Percentiles rank a stretch among this genome's conserved stretches.
Conservation (phyloP, 1,140 invertebrate species). For the Lethrus apterus region DNA sequence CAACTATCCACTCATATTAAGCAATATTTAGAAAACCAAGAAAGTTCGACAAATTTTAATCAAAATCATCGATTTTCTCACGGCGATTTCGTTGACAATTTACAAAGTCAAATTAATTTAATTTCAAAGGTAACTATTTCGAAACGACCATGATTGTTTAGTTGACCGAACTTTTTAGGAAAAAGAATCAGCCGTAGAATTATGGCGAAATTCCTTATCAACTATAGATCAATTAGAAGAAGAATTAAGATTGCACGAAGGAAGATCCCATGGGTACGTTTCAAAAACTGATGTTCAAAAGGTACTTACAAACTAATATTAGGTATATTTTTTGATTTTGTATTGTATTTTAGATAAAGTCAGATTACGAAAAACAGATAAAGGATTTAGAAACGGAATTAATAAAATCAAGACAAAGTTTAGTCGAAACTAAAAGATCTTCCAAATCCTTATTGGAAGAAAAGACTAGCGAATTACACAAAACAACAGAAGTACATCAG, state of each 20-base stretch:
- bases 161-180: constrained; percentile 21
- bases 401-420: constrained; percentile 19
- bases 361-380: constrained; percentile 30
- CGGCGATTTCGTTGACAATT: constrained; percentile 28
- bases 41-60: constrained; percentile 6
- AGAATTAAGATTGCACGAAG: constrained; percentile 30
- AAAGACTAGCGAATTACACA: constrained; percentile 26
- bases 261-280: constrained; percentile 26
- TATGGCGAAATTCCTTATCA: constrained; percentile 33
- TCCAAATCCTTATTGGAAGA: constrained; percentile 16
- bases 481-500: constrained; percentile 24
- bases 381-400: constrained; percentile 25
- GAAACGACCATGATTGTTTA: not conserved
- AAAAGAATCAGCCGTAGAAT: constrained; percentile 32
- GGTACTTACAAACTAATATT: constrained; percentile 10
- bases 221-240: constrained; percentile 34
- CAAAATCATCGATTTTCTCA: constrained; percentile 19
- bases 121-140: constrained; percentile 16
- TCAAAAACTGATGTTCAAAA: constrained; percentile 23
- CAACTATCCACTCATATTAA: constrained; percentile 23
- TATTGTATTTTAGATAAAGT: constrained; percentile 25
- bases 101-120: constrained; percentile 31
- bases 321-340: not conserved
- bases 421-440: constrained; percentile 22
- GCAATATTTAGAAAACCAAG: constrained; percentile 17